Conservation (phyloP, 2,113 vertebrate species). For the Bostrychus sinensis region DNA sequence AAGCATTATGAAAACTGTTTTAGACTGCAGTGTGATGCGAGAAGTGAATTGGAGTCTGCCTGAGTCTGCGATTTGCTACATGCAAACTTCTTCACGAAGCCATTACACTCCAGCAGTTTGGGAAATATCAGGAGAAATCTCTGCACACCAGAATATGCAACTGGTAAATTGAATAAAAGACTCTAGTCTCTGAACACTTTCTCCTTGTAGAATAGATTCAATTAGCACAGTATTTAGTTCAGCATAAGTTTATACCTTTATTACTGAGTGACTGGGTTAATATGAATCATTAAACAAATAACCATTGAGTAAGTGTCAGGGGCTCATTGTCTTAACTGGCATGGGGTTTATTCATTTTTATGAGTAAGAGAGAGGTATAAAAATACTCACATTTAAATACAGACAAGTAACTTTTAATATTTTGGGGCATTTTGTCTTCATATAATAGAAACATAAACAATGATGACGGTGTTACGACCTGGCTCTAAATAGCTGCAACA, state of each 20-base stretch:
- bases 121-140: slow-evolving; percentile 5
- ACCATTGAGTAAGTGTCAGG: not conserved
- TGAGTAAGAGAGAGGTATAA: too few species aligned
- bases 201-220: slow-evolving; percentile 6
- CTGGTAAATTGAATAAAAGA: slow-evolving; percentile 11
- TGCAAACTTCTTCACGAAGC: slow-evolving; percentile 2
- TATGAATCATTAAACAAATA: slow-evolving; percentile 6
- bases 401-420: too few species aligned
- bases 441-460: too few species aligned
- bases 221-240: slow-evolving; percentile 7
- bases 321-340: not conserved
- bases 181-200: not conserved
- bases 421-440: too few species aligned
- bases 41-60: not conserved
- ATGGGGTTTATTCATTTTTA: too few species aligned
- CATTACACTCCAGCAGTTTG: not conserved
- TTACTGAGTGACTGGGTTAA: slow-evolving; percentile 8
- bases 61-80: not conserved
- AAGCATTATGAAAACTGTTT: not conserved
- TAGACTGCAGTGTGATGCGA: not conserved
- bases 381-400: too few species aligned
- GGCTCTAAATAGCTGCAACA: too few species aligned
- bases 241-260: slow-evolving; percentile 9
- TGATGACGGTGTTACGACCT: too few species aligned
- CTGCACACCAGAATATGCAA: not conserved